Conservation (phyloP, 2,113 vertebrate genomes). For the Nycticorax nycticorax region DNA sequence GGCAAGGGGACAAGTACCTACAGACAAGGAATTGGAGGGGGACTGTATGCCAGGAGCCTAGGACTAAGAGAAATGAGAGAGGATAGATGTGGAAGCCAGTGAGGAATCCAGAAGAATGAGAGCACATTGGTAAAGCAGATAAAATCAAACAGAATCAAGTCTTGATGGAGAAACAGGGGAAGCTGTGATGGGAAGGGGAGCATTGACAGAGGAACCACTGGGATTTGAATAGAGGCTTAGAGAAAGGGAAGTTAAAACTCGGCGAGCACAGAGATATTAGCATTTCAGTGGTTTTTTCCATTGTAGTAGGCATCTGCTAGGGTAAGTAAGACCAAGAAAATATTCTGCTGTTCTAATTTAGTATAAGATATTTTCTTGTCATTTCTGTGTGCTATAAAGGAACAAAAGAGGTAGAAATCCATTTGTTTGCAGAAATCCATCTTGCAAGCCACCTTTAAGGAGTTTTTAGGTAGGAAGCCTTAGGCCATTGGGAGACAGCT, state of each 20-base stretch:
- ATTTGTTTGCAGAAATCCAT: neutral
- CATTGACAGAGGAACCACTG: neutral
- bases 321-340: neutral
- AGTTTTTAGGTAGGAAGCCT: neutral
- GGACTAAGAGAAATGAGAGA: neutral
- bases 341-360: neutral
- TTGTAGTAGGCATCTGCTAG: neutral
- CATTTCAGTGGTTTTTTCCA: neutral
- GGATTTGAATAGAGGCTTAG: neutral
- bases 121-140: neutral
- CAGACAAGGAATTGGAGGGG: neutral
- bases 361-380: neutral
- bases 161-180: neutral
- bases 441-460: neutral
- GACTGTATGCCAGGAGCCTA: neutral
- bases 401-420: neutral
- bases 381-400: neutral
- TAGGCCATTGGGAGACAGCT: neutral
- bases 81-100: neutral
- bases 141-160: neutral
- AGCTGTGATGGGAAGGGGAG: neutral
- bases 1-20: neutral
- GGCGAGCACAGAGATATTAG: neutral
- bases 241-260: neutral
- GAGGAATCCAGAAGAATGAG: neutral